Base-by-base conservation (phyloP, 1,140 invertebrate genomes). In the Eriosoma lanigerum region DNA sequence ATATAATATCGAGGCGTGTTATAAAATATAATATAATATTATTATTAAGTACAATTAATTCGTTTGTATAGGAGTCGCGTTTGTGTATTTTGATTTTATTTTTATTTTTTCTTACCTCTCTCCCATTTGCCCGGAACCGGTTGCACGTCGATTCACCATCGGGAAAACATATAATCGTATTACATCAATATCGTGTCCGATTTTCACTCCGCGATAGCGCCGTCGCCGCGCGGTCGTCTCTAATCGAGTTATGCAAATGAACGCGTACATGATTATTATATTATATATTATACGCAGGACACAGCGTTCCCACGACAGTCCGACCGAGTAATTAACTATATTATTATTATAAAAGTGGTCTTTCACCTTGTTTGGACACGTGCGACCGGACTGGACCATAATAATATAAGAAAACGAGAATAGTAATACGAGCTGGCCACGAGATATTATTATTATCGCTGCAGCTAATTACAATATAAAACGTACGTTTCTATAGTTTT, bases 181-280 rank as follows among this genome's bases (percentile, higher is more conserved):
- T 4, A 4, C 8, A 38, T 4, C 8, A 38, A 38, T 38, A 38
- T 38, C 32, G 32, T 19, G 66, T 44, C 66, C 66, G n/a, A 70
- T 70, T 70, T 70, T 44, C 66, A 46, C 21, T 70, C 13, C 3
- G 19, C 32, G 58, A 60, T n/a, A 58, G 24, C 56, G 56, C 56
- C 56, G 13, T 38, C 54, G 58, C 26, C 60, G 60, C 21, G n/a
- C n/a, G n/a, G 56, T 48, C 38, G 17, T n/a, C n/a, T 70, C 66
- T 76, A 76, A 58, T 76, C 73, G 73, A 76, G 73, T 76, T 76
- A 76, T 76, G 73, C 54, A 76, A 76, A 76, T 76, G 73, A 44
- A 17, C 1, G 56, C 21, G 12, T 29, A 29, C 12, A 64, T 17
- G 8, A 8, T 38, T 3, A 38, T 38, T 38, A 38, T 38, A n/a